phyloP scores from a whole-genome alignment of 2,113 vertebrate genomes.

The Entelurus aequoreus region DNA sequence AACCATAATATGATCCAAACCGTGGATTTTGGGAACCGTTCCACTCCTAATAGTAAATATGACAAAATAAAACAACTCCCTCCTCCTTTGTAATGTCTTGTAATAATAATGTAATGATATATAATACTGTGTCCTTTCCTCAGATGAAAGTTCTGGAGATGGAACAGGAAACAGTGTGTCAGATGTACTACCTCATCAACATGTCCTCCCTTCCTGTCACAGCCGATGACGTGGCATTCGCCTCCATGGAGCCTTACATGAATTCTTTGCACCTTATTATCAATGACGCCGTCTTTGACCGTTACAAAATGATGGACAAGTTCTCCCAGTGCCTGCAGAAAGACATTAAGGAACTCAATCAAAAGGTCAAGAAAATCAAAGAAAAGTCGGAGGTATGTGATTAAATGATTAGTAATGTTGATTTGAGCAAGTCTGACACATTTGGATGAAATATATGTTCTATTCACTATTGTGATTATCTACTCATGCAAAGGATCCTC shows the following conservation, averaged over 20 bases:
- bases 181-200: slow-evolving; percentile 81
- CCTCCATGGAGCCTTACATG: slow-evolving; percentile 71
- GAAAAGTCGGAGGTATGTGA: slow-evolving; percentile 66
- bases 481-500: slow-evolving; percentile 69
- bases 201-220: slow-evolving; percentile 71
- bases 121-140: neutral
- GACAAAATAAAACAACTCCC: neutral
- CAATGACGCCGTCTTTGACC: slow-evolving; percentile 62
- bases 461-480: neutral
- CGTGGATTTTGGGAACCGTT: too few relatives aligned
- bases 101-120: neutral
- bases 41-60: too few relatives aligned
- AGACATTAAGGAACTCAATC: slow-evolving; percentile 74
- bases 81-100: neutral
- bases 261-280: slow-evolving; percentile 62
- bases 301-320: slow-evolving; percentile 64
- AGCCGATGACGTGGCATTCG: slow-evolving; percentile 77
- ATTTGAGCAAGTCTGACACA: neutral
- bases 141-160: slow-evolving; percentile 76
- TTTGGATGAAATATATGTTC: neutral
- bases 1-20: too few relatives aligned
- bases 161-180: slow-evolving; percentile 67
- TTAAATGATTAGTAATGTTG: neutral
- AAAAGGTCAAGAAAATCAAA: slow-evolving; percentile 68
- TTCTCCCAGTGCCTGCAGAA: slow-evolving; percentile 71